phyloP scores from a whole-genome alignment of 2,888 invertebrate genomes.

The Apamea anceps region DNA sequence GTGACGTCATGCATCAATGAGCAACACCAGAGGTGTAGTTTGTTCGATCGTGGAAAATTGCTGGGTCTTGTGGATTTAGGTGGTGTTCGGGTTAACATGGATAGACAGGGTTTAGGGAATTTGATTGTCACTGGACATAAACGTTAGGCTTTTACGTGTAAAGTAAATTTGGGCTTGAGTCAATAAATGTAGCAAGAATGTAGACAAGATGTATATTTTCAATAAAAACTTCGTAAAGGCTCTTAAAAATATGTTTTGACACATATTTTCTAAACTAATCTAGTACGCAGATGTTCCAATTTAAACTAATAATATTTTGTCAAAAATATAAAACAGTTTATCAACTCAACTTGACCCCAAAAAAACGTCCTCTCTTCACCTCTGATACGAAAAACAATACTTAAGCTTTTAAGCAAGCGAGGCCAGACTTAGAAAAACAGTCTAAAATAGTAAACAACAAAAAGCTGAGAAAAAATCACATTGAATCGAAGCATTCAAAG shows the following conservation, averaged over 20 bases:
- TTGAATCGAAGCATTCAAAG: conserved; percentile 49
- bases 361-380: conserved; percentile 6
- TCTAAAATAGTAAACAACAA: conserved; percentile 33
- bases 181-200: not conserved
- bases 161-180: not conserved
- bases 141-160: not conserved
- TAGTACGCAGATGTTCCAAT: not conserved
- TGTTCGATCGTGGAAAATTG: conserved; percentile 49
- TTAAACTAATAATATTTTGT: not conserved
- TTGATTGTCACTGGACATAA: conserved; percentile 18
- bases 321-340: not conserved
- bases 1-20: conserved; percentile 59
- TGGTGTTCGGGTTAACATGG: conserved; percentile 23
- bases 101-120: conserved; percentile 22
- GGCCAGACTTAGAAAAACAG: conserved; percentile 14
- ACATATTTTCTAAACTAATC: not conserved
- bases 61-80: conserved; percentile 50
- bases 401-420: not conserved
- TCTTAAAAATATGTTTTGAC: not conserved
- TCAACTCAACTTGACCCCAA: not conserved
- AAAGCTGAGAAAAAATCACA: conserved; percentile 25
- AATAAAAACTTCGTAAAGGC: not conserved
- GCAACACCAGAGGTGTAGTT: conserved; percentile 39
- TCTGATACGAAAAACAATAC: conserved; percentile 17
- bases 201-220: not conserved